Base-by-base conservation (phyloP, 2,797 vertebrate species). In the Scolopax rusticola region DNA sequence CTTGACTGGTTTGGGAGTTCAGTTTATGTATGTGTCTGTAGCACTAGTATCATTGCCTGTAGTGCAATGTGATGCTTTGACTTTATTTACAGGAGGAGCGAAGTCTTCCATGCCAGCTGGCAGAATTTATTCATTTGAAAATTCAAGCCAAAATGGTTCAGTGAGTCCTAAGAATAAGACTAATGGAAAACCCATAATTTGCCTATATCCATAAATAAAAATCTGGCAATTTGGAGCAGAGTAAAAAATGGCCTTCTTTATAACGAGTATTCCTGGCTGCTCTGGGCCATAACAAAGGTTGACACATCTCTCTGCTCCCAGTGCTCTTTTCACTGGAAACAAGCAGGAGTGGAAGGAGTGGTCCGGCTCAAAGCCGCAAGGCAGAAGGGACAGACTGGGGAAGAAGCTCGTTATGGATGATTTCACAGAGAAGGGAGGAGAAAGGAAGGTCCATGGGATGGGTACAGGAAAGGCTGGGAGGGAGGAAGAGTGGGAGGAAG, bases 131-230 rank as follows among this genome's bases (percentile, higher is more conserved):
- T 84, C 2, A 21, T 77, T 91, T 85, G n/a, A 82, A 84, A 92
- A 81, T 33, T 53, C 15, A 65, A 78, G 45, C 45, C 85, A 84
- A 61, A 88, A 75, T 87, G 54, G 61, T 86, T 91, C 71, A 87
- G 11, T 47, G 41, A 23, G 83, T 90, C 82, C 16, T 64, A 77
- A 91, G 73, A 88, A 78, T 15, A 84, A 68, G 71, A 68, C 53
- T 86, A 86, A 78, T 61, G 79, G 87, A 88, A 95, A 91, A 45
- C 11, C 6, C 43, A 40, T 59, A 36, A 87, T 87, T 79, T 89
- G 7, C 24, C 56, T 74, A 18, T 80, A 51, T 50, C 19, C 40
- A 16, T 67, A 73, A 85, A 75, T 64, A 92, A 91, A 90, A 75
- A 33, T 65, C 23, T 77, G 57, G 21, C 40, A 82, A 51, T 33